Evolutionary conservation across 1,140 invertebrate species (phyloP).

Genomic region (Adoxophyes honmai): DNA sequence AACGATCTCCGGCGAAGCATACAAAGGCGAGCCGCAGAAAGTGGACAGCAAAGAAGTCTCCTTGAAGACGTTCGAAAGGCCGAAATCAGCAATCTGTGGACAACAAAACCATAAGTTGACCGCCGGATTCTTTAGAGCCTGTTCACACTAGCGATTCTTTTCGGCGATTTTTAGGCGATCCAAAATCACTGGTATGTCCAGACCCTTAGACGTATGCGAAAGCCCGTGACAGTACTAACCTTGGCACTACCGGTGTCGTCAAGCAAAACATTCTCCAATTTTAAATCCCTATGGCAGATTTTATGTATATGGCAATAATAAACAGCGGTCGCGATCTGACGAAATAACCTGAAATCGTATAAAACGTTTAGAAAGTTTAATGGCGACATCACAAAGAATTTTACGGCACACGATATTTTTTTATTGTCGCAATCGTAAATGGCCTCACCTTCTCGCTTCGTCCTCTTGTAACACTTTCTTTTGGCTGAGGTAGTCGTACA

Average conservation of each 20-base stretch:
- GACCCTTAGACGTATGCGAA: conserved; percentile 16
- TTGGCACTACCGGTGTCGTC: conserved; percentile 98
- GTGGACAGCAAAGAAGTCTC: conserved; percentile 92
- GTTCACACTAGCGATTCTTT: too few relatives aligned
- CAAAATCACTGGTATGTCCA: conserved; percentile 3
- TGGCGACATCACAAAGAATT: neutral
- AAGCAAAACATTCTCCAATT: conserved; percentile 98
- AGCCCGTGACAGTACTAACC: conserved; percentile 70
- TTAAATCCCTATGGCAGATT: conserved; percentile 98
- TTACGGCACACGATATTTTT: neutral
- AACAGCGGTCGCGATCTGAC: conserved; percentile 97
- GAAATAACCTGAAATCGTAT: conserved; percentile 85
- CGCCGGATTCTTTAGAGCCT: too few relatives aligned
- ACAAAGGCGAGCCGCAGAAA: conserved; percentile 98
- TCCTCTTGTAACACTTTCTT: conserved; percentile 92
- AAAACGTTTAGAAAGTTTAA: neutral
- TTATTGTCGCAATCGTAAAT: neutral
- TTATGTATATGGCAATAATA: conserved; percentile 99
- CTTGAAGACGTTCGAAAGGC: conserved; percentile 98
- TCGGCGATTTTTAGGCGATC: too few relatives aligned
- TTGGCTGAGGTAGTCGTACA: conserved; percentile 98
- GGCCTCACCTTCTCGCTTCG: conserved; percentile 88
- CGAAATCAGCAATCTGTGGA: conserved; percentile 97
- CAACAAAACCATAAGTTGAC: neutral
- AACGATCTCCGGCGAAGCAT: conserved; percentile 99